These are phyloP conservation scores for Siniperca undulata DNA, from an alignment of 2,797 vertebrate genomes.

Conservation along the genomic window DNA sequence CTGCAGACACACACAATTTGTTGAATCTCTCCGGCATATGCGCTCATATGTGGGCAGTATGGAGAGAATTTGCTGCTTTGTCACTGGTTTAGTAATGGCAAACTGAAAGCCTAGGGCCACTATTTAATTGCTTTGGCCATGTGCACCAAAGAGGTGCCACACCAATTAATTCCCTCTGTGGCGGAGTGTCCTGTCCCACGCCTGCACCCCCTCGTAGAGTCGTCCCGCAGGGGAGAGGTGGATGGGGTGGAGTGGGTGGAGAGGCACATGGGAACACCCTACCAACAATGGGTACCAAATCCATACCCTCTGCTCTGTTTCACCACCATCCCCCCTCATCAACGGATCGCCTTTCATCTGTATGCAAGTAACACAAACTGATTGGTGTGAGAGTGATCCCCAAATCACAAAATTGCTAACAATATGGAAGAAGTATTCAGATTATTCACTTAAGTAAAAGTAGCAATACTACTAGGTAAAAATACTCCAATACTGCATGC, in stretches of 20 bases:
- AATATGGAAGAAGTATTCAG: neutral
- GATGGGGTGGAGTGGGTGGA: constrained; percentile 47
- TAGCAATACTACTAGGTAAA: neutral
- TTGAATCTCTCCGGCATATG: constrained; percentile 57
- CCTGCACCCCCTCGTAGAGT: constrained; percentile 65
- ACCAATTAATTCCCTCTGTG: constrained; percentile 82
- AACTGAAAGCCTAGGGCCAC: constrained; percentile 79
- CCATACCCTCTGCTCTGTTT: constrained; percentile 49
- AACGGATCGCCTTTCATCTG: constrained; percentile 64
- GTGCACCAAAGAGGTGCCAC: constrained; percentile 79
- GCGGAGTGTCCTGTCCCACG: constrained; percentile 64
- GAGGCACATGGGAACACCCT: constrained; percentile 47
- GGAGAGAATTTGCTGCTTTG: constrained; percentile 73
- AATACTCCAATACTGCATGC: neutral
- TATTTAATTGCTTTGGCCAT: constrained; percentile 84
- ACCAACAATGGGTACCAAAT: constrained; percentile 68
- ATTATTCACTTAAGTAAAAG: neutral
- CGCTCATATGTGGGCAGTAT: constrained; percentile 33
- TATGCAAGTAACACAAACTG: constrained; percentile 29
- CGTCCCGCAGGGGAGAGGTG: constrained; percentile 66
- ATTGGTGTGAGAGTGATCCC: constrained; percentile 23
- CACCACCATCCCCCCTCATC: constrained; percentile 49
- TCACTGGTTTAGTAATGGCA: constrained; percentile 74
- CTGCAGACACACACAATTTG: constrained; percentile 45
- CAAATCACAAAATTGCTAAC: neutral